Evolutionary conservation across 2,888 invertebrate species (phyloP).

Genomic region (Philonicus albiceps): DNA sequence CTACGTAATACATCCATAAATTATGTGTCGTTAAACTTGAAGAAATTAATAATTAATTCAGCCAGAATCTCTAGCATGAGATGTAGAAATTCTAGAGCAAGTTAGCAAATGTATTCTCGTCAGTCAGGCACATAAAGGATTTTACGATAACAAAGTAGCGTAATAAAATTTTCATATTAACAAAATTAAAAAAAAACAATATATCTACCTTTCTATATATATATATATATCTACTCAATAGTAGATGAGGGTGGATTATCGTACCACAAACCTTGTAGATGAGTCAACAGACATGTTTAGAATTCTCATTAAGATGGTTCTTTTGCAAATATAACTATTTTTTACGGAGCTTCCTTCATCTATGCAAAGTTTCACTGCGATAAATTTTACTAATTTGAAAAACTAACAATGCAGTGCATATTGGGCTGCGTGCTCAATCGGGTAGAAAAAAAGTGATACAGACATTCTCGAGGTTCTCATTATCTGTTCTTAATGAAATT

Average conservation of each 20-base stretch:
- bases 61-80: not conserved
- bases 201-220: too few species aligned
- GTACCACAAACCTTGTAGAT: not conserved
- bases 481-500: not conserved
- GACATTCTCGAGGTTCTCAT: not conserved
- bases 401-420: not conserved
- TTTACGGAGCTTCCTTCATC: not conserved
- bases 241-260: not conserved
- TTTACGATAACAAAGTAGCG: not conserved
- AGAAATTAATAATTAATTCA: not conserved
- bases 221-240: too few species aligned
- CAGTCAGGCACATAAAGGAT: not conserved
- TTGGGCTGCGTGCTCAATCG: not conserved
- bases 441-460: not conserved
- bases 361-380: not conserved
- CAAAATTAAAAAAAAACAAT: too few species aligned
- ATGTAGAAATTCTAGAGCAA: not conserved
- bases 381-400: not conserved
- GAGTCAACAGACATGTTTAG: not conserved
- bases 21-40: not conserved
- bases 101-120: not conserved
- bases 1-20: not conserved
- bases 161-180: too few species aligned
- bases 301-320: not conserved
- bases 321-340: not conserved